Conservation (phyloP, 2,113 vertebrate genomes). For the Anseranas semipalmata region DNA sequence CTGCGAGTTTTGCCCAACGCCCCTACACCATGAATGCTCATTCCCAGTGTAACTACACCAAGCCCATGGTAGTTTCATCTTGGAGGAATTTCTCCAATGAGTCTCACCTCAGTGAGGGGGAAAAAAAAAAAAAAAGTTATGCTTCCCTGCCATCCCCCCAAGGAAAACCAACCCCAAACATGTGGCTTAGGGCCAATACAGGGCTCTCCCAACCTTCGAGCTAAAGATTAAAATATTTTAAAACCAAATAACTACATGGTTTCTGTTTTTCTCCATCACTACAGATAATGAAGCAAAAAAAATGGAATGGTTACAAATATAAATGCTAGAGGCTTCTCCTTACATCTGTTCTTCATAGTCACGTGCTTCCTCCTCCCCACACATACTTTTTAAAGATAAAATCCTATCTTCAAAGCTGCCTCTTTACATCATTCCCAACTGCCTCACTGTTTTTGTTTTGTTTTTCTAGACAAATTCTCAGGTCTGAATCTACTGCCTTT, state of each 20-base stretch:
- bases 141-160: not conserved
- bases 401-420: not conserved
- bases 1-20: not conserved
- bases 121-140: not conserved
- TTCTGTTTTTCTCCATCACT: conserved; percentile 1
- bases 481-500: not conserved
- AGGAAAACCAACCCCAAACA: not conserved
- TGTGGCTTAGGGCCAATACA: not conserved
- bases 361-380: not conserved
- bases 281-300: not conserved
- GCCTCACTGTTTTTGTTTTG: not conserved
- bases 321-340: not conserved
- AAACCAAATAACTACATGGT: not conserved
- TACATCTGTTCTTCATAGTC: not conserved
- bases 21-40: not conserved
- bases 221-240: not conserved
- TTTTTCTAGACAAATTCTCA: not conserved
- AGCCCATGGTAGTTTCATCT: not conserved
- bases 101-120: not conserved
- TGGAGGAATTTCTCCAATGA: not conserved
- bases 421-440: not conserved
- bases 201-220: not conserved
- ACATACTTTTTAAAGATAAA: not conserved
- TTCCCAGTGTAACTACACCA: not conserved
- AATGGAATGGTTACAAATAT: not conserved